phyloP scores from a whole-genome alignment of 2,797 vertebrate species.

The Toxotes lorentzi region DNA sequence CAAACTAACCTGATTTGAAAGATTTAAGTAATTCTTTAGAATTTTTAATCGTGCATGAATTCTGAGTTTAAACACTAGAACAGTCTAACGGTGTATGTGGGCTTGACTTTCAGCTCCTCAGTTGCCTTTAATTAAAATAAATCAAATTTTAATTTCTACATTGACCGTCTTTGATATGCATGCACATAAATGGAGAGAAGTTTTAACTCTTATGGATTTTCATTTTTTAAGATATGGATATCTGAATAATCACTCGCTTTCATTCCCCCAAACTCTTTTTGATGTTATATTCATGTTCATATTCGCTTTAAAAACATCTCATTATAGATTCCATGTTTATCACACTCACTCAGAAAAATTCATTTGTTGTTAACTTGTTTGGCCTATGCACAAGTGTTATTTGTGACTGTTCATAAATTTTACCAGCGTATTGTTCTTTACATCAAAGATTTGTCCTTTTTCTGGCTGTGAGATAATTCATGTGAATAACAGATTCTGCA shows the following conservation, averaged over 20 bases:
- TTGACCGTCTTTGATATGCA: constrained; percentile 43
- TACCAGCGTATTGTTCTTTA: background rate
- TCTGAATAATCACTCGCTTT: constrained; percentile 21
- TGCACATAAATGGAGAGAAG: constrained; percentile 3
- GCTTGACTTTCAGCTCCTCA: background rate
- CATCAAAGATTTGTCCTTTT: constrained; percentile 18
- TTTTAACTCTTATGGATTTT: background rate
- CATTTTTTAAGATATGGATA: constrained; percentile 18
- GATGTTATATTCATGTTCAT: background rate
- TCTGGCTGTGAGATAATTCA: constrained; percentile 26
- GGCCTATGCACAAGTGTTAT: constrained; percentile 8
- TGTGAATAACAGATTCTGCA: constrained; percentile 22
- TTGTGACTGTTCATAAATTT: constrained; percentile 26
- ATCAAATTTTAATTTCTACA: constrained; percentile 44
- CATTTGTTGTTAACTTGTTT: constrained; percentile 27
- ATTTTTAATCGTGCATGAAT: constrained; percentile 11
- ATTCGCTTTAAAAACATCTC: background rate
- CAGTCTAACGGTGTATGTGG: background rate
- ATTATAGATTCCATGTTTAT: background rate
- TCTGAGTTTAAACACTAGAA: constrained; percentile 24
- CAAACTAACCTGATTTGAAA: constrained; percentile 13
- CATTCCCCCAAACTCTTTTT: background rate
- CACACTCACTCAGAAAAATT: background rate
- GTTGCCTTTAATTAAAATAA: constrained; percentile 22
- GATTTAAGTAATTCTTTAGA: background rate